Conservation (phyloP, 1,140 invertebrate genomes). For the Drosophila busckii region DNA sequence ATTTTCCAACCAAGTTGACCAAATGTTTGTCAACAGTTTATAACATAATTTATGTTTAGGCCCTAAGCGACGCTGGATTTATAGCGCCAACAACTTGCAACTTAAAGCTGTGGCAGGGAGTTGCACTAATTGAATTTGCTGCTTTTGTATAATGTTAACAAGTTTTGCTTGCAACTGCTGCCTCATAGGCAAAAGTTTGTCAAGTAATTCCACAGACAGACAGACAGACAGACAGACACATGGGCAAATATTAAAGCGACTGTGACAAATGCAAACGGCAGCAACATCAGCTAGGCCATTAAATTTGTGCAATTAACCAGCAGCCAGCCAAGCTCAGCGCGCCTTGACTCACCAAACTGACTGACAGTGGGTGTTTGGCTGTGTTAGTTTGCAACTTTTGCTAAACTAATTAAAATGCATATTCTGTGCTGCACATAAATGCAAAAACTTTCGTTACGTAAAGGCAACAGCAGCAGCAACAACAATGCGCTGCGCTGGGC, state of each 20-base stretch:
- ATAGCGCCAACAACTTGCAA: no score
- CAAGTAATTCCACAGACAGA: conserved; percentile 21
- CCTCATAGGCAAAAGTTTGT: conserved; percentile 32
- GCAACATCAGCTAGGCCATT: conserved; percentile 39
- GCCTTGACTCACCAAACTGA: no score
- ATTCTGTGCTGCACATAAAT: conserved; percentile 67
- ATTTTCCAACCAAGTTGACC: conserved; percentile 7
- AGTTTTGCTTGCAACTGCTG: conserved; percentile 52
- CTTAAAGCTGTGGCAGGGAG: no score
- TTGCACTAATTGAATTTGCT: conserved; percentile 69
- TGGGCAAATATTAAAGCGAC: conserved; percentile 46
- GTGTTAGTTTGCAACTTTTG: conserved; percentile 42
- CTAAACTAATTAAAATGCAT: conserved; percentile 76
- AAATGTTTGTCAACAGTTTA: conserved; percentile 25
- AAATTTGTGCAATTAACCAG: conserved; percentile 72
- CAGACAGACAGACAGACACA: conserved; percentile 17
- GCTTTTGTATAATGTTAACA: conserved; percentile 75
- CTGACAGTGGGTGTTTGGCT: background rate
- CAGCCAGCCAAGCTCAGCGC: conserved; percentile 27
- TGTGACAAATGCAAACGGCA: conserved; percentile 2
- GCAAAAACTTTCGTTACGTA: conserved; percentile 59
- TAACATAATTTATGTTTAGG: conserved; percentile 65
- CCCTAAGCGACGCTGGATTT: no score
- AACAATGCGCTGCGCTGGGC: background rate
- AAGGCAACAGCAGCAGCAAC: conserved; percentile 8